Evolutionary conservation across 2,797 vertebrate genomes (phyloP), one percentile per base, ranked within the genome.

Genomic region (Buphagus erythrorhynchus): DNA sequence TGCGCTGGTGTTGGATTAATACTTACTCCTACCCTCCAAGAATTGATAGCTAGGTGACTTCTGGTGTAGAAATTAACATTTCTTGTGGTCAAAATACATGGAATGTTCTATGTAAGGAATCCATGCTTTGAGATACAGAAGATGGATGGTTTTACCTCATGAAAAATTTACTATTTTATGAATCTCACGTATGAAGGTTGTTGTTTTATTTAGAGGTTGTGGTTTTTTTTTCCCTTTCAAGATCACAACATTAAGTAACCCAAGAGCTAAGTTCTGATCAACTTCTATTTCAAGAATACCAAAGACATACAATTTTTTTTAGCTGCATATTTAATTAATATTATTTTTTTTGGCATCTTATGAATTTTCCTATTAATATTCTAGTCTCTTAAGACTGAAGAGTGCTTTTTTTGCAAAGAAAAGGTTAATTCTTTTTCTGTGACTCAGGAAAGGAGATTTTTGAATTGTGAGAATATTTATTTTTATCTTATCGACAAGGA

Each of bases 391-490:
- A 42, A 73, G 43, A n/a, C 4, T 38, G 31, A 19, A 63, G 29
- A 66, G 9, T 49, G 16, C 3, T 85, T 88, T 81, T 40, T 31
- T n/a, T 95, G 46, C 6, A 81, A 82, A 73, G 54, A 46, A 91
- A 91, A 79, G 16, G 52, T 86, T 95, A 88, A 68, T 82, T 73
- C 8, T 43, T 86, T 81, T 71, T 67, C 45, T 3, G 5, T 94
- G 43, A 31, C 59, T 95, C 54, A 5, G 72, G 80, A 93, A 95
- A 66, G 51, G 38, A 71, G 36, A 78, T 95, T 82, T 91, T 74
- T 11, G 28, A 17, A 75, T 78, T 83, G 61, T 77, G 43, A 75
- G 86, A 95, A 75, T 96, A 88, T 90, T 95, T 96, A 65, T 93
- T 96, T 95, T 96, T 94, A 43, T 91, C 67, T 25, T 55, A 77